Conservation (phyloP, 2,888 invertebrate genomes). For the Melanargia galathea region DNA sequence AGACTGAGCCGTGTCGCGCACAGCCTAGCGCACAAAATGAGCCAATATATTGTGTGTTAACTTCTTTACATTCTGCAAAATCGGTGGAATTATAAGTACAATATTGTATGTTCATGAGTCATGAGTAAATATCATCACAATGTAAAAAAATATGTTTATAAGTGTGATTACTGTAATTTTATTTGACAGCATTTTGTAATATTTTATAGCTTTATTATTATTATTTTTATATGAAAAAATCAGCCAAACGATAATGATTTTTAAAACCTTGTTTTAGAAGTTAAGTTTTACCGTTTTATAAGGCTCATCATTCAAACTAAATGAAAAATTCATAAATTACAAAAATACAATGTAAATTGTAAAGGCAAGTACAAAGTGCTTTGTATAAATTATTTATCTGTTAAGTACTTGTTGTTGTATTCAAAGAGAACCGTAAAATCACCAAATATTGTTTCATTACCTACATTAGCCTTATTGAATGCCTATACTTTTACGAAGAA, state of each 20-base stretch:
- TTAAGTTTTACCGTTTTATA: constrained; percentile 29
- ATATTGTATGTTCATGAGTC: constrained; percentile 31
- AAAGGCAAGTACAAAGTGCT: constrained; percentile 80
- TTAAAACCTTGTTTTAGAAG: constrained; percentile 31
- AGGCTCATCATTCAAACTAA: constrained; percentile 32
- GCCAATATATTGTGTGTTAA: neutral
- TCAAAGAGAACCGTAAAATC: constrained; percentile 65
- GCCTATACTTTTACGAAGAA: constrained; percentile 79
- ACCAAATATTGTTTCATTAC: constrained; percentile 80
- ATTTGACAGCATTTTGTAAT: constrained; percentile 44
- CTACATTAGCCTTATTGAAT: constrained; percentile 79
- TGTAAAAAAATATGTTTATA: constrained; percentile 19
- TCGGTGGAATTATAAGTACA: constrained; percentile 29
- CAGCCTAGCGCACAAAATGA: neutral
- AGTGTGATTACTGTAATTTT: constrained; percentile 38
- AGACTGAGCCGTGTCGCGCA: neutral
- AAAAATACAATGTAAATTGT: constrained; percentile 43
- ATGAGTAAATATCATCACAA: constrained; percentile 20
- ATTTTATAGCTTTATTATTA: constrained; percentile 43
- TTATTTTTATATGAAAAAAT: constrained; percentile 39
- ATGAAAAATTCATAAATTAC: constrained; percentile 36
- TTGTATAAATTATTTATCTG: constrained; percentile 65
- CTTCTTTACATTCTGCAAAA: neutral
- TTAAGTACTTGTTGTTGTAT: constrained; percentile 63
- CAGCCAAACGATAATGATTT: constrained; percentile 42